Conservation (phyloP, 2,113 vertebrate species). For the Leiothrix lutea region DNA sequence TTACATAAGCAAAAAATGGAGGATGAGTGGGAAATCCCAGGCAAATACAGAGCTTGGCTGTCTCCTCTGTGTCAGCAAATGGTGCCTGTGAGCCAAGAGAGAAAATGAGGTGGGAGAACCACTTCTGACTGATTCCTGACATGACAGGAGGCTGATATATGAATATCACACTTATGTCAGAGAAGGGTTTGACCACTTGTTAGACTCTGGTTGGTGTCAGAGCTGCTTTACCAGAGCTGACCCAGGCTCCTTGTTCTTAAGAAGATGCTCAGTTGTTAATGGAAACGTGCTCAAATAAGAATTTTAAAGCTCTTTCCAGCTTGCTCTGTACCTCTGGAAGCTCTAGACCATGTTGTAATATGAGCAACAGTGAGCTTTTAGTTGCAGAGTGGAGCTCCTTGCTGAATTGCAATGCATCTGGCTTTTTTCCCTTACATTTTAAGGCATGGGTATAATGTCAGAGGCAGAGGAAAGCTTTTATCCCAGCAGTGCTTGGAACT, state of each 20-base stretch:
- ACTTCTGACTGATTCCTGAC: conserved; percentile 19
- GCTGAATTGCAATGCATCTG: conserved; percentile 5
- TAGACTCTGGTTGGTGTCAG: fast-evolving
- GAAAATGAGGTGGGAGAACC: conserved; percentile 21
- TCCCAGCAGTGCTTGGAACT: conserved; percentile 9
- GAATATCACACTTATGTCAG: neutral
- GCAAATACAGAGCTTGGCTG: neutral
- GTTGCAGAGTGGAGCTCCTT: neutral
- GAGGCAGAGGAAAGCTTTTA: conserved; percentile 49
- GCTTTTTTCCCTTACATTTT: neutral
- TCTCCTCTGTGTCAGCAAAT: neutral
- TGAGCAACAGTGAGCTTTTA: neutral
- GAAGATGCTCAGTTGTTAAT: neutral
- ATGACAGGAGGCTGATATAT: neutral
- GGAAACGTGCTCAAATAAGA: neutral
- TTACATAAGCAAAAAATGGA: neutral
- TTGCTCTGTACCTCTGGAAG: neutral
- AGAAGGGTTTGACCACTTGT: neutral
- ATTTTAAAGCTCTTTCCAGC: neutral
- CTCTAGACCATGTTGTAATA: neutral
- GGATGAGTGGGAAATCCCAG: conserved; percentile 8
- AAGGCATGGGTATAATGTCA: conserved; percentile 2
- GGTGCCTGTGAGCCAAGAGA: neutral
- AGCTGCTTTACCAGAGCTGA: neutral
- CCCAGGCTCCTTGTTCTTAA: neutral